Conservation (phyloP, 2,888 invertebrate genomes). For the Isotomurus palustris region DNA sequence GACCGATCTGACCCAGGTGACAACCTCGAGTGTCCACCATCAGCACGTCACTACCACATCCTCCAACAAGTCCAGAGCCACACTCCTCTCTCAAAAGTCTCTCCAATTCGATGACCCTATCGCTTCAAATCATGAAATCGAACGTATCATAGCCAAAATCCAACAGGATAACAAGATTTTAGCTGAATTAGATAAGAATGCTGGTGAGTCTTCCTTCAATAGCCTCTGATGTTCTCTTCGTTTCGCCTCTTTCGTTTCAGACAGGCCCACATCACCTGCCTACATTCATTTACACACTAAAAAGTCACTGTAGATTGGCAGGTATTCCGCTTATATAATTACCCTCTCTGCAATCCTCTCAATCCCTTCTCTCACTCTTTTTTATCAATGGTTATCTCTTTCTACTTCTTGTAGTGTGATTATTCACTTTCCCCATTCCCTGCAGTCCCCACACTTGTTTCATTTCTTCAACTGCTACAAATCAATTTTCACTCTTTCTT, state of each 20-base stretch:
- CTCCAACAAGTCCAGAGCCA: slow-evolving; percentile 31
- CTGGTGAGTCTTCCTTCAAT: slow-evolving; percentile 42
- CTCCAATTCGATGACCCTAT: slow-evolving; percentile 46
- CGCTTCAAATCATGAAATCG: slow-evolving; percentile 62
- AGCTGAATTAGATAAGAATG: slow-evolving; percentile 77
- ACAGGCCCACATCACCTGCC: not conserved
- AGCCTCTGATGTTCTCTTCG: slow-evolving; percentile 20
- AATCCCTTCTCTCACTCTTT: not conserved
- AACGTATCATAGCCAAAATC: slow-evolving; percentile 91
- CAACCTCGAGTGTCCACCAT: slow-evolving; percentile 22
- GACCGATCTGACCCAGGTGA: slow-evolving; percentile 44
- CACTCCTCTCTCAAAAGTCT: slow-evolving; percentile 45
- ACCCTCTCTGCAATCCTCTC: not conserved
- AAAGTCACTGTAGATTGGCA: too few relatives aligned
- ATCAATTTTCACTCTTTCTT: slow-evolving; percentile 4
- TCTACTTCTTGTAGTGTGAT: not conserved
- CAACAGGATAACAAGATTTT: slow-evolving; percentile 72
- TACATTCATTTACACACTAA: not conserved
- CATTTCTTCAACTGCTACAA: not conserved
- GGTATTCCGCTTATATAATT: too few relatives aligned
- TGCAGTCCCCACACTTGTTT: not conserved
- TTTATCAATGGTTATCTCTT: too few relatives aligned
- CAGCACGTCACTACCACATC: not conserved
- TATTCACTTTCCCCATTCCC: not conserved
- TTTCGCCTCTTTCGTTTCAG: not conserved